A percentile compares a stretch with the other conserved stretches of the same genome.
phyloP scores from a whole-genome alignment of 1,140 invertebrate species.

The Diuraphis noxia region DNA sequence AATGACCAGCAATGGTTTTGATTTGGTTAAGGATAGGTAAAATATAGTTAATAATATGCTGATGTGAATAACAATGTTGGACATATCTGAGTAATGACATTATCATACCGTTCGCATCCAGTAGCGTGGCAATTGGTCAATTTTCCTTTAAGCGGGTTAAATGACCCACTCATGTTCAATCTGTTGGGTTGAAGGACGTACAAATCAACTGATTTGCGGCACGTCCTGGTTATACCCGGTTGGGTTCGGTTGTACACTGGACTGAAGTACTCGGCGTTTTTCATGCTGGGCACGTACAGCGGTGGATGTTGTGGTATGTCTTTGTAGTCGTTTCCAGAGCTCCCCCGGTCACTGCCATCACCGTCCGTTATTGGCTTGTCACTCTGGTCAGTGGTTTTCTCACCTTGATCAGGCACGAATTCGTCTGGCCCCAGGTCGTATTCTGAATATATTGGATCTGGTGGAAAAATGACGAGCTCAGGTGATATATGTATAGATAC shows the following conservation, averaged over 20 bases:
- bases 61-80: no score
- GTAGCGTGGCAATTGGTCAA: slow-evolving; percentile 86
- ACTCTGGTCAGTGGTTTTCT: slow-evolving; percentile 58
- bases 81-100: neutral
- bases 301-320: slow-evolving; percentile 58
- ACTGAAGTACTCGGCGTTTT: slow-evolving; percentile 60
- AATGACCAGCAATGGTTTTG: neutral
- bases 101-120: slow-evolving; percentile 81
- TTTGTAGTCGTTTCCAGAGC: slow-evolving; percentile 45
- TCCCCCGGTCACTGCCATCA: slow-evolving; percentile 58
- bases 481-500: neutral
- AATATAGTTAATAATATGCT: neutral
- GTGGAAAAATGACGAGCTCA: neutral
- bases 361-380: slow-evolving; percentile 57
- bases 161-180: slow-evolving; percentile 75
- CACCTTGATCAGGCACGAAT: slow-evolving; percentile 59
- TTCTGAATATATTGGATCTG: slow-evolving; percentile 33
- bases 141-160: slow-evolving; percentile 81
- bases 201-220: slow-evolving; percentile 84
- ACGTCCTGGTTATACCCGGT: slow-evolving; percentile 66
- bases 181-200: slow-evolving; percentile 81
- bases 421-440: slow-evolving; percentile 25
- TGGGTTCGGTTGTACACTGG: slow-evolving; percentile 54
- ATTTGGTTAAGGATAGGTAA: neutral
- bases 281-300: slow-evolving; percentile 59